Evolutionary conservation across 2,797 vertebrate genomes (phyloP).

Genomic region (Silurus aristotelis): DNA sequence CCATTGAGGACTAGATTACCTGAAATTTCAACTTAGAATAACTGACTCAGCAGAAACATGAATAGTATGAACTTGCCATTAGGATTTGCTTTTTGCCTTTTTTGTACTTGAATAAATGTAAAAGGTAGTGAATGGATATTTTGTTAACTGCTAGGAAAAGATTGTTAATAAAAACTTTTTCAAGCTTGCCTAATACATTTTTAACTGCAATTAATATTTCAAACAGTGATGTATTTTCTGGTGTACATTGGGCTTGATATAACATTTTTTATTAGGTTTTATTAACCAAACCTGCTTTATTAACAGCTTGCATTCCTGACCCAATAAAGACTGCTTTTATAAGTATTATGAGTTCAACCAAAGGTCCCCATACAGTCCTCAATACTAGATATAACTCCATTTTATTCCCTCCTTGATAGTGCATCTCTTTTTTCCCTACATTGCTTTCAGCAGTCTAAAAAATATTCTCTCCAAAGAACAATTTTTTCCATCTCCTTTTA

Average conservation of each 20-base stretch:
- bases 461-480: not conserved
- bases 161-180: not conserved
- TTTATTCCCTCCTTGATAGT: not conserved
- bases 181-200: not conserved
- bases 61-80: not conserved
- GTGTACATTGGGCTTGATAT: not conserved
- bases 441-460: not conserved
- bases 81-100: too few species aligned
- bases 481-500: not conserved
- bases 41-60: not conserved
- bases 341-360: not conserved
- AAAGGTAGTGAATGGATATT: slow-evolving; percentile 1
- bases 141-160: not conserved
- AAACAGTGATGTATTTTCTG: not conserved
- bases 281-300: not conserved
- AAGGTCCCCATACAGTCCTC: too few species aligned
- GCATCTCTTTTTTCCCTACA: not conserved
- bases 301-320: not conserved
- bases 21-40: not conserved
- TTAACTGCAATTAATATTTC: not conserved
- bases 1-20: not conserved
- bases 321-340: not conserved
- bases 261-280: not conserved
- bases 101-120: not conserved
- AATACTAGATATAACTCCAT: not conserved